Evolutionary conservation across 2,888 invertebrate genomes (phyloP).

Genomic region (Macrosiphum euphorbiae): DNA sequence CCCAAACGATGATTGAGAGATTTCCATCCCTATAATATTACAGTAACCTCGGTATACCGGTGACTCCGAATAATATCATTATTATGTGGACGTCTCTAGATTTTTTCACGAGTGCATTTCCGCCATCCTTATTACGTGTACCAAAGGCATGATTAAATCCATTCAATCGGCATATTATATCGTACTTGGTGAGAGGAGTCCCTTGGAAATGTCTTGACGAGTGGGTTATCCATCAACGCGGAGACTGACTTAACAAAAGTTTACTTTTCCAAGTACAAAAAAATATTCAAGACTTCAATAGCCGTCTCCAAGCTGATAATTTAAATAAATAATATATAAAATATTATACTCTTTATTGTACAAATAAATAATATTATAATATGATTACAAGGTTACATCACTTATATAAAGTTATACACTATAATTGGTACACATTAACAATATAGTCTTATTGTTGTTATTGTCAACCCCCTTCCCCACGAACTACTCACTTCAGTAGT

Average conservation of each 20-base stretch:
- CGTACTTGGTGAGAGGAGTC: background rate
- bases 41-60: background rate
- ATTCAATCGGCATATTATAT: no score
- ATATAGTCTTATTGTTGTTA: background rate
- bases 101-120: background rate
- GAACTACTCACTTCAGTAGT: background rate
- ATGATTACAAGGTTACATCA: background rate
- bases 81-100: no score
- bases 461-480: background rate
- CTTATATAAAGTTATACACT: background rate
- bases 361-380: background rate
- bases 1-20: background rate
- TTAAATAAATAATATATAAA: background rate
- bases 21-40: background rate
- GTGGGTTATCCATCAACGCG: no score
- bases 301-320: background rate
- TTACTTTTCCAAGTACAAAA: background rate
- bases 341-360: background rate
- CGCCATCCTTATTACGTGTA: no score
- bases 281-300: background rate
- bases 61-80: background rate
- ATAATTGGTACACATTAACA: background rate
- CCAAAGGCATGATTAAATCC: background rate
- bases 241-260: background rate
- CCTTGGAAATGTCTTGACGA: background rate